Base-by-base conservation (phyloP, 2,113 vertebrate genomes). In the Gopherus evgoodei region DNA sequence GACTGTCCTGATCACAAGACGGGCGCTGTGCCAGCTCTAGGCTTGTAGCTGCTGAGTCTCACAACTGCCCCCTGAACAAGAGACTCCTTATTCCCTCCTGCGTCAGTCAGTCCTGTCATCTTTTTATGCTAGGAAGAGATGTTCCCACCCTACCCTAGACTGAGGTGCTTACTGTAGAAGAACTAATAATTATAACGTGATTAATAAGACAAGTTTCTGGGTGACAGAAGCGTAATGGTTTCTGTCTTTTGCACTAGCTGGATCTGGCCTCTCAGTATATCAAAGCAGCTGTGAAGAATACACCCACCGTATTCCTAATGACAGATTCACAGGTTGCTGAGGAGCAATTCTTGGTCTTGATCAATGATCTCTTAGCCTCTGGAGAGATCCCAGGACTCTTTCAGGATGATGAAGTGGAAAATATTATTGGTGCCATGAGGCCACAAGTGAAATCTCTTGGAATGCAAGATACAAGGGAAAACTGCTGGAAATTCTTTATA, bases 291-390 rank as follows among this genome's bases (percentile, higher is more conserved):
- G 97, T 98, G 94, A 98, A 98, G 97, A 98, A 98, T 3, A 11
- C 97, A 11, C 97, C 98, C 5, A 96, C 96, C 0, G 98, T 98
- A n/a, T 98, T 98, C 96, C 97, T 98, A 88, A 98, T 98, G 98
- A 98, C 98, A 0, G 98, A 98, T 96, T 98, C 98, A 0, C 98
- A 98, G 52, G 98, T 98, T 57, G 98, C 98, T 0, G 98, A 98
- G 62, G 98, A 98, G 90, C 97, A 97, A 0, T 98, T 98, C 80
- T 96, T 98, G 87, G 98, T 98, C 82, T 92, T 98, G 7, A 98
- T 98, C 92, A 98, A 98, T 0, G 98, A 98, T 54, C 97, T 98
- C 93, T 57, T 98, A 89, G 98, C 98, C 0, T 98, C 98, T 0
- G 98, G 98, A 2, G 98, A 98, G 79, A 96, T 98, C 84, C 98